These are phyloP conservation scores for Agrilus biguttatus DNA, from an alignment of 2,888 invertebrate species.

Conservation along the genomic window DNA sequence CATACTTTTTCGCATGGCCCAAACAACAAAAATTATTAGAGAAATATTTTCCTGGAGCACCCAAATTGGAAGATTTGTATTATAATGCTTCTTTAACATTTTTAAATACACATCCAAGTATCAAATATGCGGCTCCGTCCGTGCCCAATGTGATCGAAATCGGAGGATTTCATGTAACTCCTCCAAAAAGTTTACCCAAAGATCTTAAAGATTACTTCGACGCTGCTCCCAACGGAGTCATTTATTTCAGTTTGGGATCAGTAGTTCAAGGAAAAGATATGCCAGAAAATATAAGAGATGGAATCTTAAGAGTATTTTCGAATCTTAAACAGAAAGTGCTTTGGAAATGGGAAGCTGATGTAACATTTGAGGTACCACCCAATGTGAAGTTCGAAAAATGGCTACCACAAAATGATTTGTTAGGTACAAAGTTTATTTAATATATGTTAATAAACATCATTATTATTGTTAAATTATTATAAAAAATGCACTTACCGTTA, in stretches of 20 bases:
- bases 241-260: constrained; percentile 46
- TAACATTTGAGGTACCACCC: constrained; percentile 22
- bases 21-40: constrained; percentile 9
- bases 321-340: constrained; percentile 38
- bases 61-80: constrained; percentile 11
- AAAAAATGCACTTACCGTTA: too few relatives aligned
- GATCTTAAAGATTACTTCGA: constrained; percentile 39
- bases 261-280: constrained; percentile 41
- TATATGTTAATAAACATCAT: not conserved
- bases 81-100: constrained; percentile 21
- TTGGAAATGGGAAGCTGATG: constrained; percentile 36
- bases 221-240: constrained; percentile 36
- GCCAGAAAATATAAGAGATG: constrained; percentile 33
- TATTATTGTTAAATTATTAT: too few relatives aligned
- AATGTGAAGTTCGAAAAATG: constrained; percentile 31
- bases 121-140: constrained; percentile 34
- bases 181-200: constrained; percentile 18
- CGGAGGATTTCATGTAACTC: constrained; percentile 36
- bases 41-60: constrained; percentile 11
- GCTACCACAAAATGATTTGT: constrained; percentile 29
- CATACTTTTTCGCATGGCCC: constrained; percentile 8
- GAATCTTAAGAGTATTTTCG: constrained; percentile 41
- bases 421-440: constrained; percentile 6
- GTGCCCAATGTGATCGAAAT: constrained; percentile 42
- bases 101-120: constrained; percentile 33